Conservation (phyloP, 2,888 invertebrate species). For the Catocala sponsa region DNA sequence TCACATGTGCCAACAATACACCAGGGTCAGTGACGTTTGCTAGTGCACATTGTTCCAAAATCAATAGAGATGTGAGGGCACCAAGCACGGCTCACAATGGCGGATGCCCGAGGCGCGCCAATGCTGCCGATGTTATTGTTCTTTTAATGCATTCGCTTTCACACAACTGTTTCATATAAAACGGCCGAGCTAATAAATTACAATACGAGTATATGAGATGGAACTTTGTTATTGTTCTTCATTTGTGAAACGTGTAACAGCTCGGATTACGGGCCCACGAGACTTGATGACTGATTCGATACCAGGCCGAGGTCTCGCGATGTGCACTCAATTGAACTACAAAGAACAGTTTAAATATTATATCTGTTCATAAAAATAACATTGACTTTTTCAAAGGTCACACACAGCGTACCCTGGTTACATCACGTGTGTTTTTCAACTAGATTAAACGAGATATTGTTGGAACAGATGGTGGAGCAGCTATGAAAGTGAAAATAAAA, state of each 20-base stretch:
- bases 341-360: conserved; percentile 21
- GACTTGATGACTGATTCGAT: conserved; percentile 21
- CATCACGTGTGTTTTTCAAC: conserved; percentile 25
- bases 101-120: conserved; percentile 38
- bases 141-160: conserved; percentile 51
- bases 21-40: conserved; percentile 59
- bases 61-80: conserved; percentile 61
- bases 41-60: conserved; percentile 60
- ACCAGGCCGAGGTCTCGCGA: conserved; percentile 17
- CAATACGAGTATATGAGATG: conserved; percentile 9
- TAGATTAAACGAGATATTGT: conserved; percentile 36
- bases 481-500: conserved; percentile 20
- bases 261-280: conserved; percentile 3
- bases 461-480: conserved; percentile 26
- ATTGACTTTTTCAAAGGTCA: conserved; percentile 38
- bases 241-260: conserved; percentile 4
- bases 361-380: conserved; percentile 30
- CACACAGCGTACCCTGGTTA: conserved; percentile 15
- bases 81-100: conserved; percentile 54
- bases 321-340: conserved; percentile 28
- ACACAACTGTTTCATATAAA: conserved; percentile 29
- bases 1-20: conserved; percentile 52
- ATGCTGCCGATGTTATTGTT: conserved; percentile 59
- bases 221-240: conserved; percentile 19
- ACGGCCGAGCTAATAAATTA: conserved; percentile 16